Evolutionary conservation across 1,140 invertebrate genomes (phyloP), one percentile per base, ranked within the genome.

Genomic region (Macrosteles quadrilineatus): DNA sequence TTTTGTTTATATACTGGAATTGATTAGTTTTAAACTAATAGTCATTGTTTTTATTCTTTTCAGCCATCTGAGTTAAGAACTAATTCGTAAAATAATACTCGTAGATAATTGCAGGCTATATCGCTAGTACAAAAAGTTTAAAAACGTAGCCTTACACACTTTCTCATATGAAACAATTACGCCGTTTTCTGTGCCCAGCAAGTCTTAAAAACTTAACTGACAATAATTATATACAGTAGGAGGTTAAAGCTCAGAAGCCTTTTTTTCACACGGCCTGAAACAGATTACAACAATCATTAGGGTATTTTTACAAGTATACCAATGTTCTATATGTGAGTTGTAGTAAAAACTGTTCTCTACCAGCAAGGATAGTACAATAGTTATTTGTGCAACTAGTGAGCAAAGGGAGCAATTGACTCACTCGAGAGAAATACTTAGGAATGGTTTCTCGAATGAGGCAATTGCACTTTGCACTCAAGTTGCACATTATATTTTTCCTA

Each of bases 191-290:
- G 21, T 11, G 14, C 4, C 47, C 21, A 21, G 47, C 47, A 21
- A 17, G n/a, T 50, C 47, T 50, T 9, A 9, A 50, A 50, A 50
- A 50, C 47, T 50, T 50, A 50, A 50, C 14, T n/a, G n/a, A 50
- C n/a, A 50, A 21, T 50, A n/a, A 50, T 50, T 50, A 50, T 50
- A 50, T 50, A 50, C 47, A 50, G 47, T 6, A 17, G 47, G 47
- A 50, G 21, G 47, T 50, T 9, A 21, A 50, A 4, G n/a, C 3
- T 21, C 3, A 50, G 6, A 6, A 19, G n/a, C 47, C 47, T 19
- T 17, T 17, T 21, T 4, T 19, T 21, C 21, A 50, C 47, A 50
- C 47, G 21, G 47, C 47, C 47, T 50, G 47, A 50, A 50, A 50
- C 4, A 50, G 14, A 50, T 40, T 17, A 40, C 36, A 40, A 40